These are phyloP conservation scores for Medauroidea extradentata DNA, from an alignment of 1,140 invertebrate genomes.

Conservation along the genomic window DNA sequence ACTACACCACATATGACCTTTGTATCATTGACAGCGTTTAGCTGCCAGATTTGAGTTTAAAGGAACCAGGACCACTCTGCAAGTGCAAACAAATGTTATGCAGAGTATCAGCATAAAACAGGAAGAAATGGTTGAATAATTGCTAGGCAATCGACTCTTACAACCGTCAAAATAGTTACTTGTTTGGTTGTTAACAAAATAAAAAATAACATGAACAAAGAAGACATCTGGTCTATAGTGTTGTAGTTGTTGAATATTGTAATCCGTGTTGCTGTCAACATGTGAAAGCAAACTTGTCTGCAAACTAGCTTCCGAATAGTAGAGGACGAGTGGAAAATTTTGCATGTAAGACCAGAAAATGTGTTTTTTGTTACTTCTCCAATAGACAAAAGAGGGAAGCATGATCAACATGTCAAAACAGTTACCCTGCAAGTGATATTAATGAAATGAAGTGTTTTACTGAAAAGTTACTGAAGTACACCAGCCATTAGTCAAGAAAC, in stretches of 20 bases:
- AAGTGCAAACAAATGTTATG: too few species aligned
- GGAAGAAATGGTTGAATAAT: too few species aligned
- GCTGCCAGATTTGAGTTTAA: too few species aligned
- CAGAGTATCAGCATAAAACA: too few species aligned
- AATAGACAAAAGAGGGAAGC: not conserved
- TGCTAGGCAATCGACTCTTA: too few species aligned
- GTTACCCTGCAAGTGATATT: too few species aligned
- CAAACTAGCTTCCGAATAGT: not conserved
- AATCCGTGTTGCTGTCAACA: not conserved
- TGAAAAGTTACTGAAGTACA: not conserved
- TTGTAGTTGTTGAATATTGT: not conserved
- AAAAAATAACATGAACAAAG: not conserved
- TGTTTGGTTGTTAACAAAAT: not conserved
- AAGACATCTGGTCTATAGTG: not conserved
- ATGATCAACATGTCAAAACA: not conserved
- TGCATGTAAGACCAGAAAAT: not conserved
- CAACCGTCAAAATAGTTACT: not conserved
- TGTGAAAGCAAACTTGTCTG: not conserved
- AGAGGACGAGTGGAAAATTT: conserved; percentile 3
- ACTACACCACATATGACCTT: too few species aligned
- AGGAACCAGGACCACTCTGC: too few species aligned
- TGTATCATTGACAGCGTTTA: too few species aligned
- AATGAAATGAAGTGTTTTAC: not conserved
- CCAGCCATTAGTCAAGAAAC: not conserved
- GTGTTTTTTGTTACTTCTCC: not conserved